Conservation (phyloP, 2,888 invertebrate species). For the Lathronympha strigana region DNA sequence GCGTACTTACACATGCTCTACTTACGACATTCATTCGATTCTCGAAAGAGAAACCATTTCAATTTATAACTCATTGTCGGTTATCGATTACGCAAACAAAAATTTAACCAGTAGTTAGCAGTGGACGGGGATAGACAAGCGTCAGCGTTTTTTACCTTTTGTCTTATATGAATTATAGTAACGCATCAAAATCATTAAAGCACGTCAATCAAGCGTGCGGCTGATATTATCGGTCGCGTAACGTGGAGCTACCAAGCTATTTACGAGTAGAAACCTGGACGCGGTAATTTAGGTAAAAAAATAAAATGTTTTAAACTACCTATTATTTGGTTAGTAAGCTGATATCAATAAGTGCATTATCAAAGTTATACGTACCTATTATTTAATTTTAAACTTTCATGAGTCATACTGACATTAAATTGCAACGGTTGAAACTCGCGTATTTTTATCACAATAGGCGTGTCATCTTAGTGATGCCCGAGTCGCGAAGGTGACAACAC, state of each 20-base stretch:
- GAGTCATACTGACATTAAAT: too few relatives aligned
- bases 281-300: constrained; percentile 16
- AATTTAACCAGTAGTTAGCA: constrained; percentile 67
- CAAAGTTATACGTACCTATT: too few relatives aligned
- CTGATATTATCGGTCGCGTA: constrained; percentile 52
- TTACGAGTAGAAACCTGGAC: constrained; percentile 11
- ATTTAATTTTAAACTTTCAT: too few relatives aligned
- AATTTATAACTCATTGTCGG: constrained; percentile 53
- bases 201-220: constrained; percentile 61
- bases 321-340: too few relatives aligned
- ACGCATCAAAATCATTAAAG: constrained; percentile 65
- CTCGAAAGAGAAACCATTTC: constrained; percentile 59
- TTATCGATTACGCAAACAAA: constrained; percentile 66
- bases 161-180: constrained; percentile 61
- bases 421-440: too few relatives aligned
- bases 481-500: too few relatives aligned
- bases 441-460: too few relatives aligned
- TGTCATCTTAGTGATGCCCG: too few relatives aligned
- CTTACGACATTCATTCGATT: constrained; percentile 47
- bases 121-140: constrained; percentile 51
- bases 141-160: constrained; percentile 55
- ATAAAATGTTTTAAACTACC: neutral
- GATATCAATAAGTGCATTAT: too few relatives aligned
- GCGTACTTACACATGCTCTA: constrained; percentile 40
- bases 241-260: constrained; percentile 2